Evolutionary conservation across 2,888 invertebrate genomes (phyloP).

Genomic region (Perdita meconis): DNA sequence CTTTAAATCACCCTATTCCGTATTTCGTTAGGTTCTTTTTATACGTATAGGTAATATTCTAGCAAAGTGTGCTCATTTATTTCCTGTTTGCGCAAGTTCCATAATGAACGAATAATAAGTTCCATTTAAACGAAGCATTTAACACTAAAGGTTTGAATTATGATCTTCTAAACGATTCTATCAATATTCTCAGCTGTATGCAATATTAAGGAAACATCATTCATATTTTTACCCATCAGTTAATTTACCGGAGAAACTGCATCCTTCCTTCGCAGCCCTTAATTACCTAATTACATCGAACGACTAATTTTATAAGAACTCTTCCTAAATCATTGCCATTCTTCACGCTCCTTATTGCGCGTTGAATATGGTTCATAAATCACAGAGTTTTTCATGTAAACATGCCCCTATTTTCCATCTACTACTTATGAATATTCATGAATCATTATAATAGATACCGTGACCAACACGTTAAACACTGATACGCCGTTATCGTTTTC

Average conservation of each 20-base stretch:
- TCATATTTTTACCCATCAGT: neutral
- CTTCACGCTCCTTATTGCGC: neutral
- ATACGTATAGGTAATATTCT: too few relatives aligned
- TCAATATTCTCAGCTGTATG: neutral
- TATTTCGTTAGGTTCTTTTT: too few relatives aligned
- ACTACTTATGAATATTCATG: constrained; percentile 37
- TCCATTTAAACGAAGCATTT: neutral
- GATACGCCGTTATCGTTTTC: constrained; percentile 35
- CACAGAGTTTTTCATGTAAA: constrained; percentile 13
- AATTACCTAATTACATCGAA: too few relatives aligned
- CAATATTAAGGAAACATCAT: neutral
- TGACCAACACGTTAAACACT: constrained; percentile 16
- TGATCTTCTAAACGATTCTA: neutral
- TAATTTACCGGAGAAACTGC: neutral
- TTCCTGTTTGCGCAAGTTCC: neutral
- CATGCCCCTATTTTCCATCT: constrained; percentile 15
- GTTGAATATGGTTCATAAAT: constrained; percentile 38
- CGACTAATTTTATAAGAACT: too few relatives aligned
- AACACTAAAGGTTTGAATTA: neutral
- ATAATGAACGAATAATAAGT: neutral
- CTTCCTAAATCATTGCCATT: neutral
- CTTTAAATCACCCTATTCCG: too few relatives aligned
- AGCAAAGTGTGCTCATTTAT: too few relatives aligned
- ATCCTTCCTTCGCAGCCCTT: too few relatives aligned
- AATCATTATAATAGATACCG: constrained; percentile 21